Evolutionary conservation across 1,140 invertebrate genomes (phyloP).

Genomic region (Dolichoris vasculosae): DNA sequence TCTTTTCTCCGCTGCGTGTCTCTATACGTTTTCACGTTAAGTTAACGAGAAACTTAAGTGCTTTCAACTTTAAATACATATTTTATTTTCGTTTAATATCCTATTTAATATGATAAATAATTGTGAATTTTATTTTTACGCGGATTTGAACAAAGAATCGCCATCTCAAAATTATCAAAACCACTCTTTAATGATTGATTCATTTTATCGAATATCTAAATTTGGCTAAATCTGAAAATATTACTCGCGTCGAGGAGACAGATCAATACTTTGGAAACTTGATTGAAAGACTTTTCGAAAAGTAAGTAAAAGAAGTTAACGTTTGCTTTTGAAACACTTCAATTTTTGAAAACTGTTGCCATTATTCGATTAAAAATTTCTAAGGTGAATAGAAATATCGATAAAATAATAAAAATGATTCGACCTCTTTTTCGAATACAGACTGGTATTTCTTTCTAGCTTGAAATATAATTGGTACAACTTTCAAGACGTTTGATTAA

Average conservation of each 20-base stretch:
- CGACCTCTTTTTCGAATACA: not conserved
- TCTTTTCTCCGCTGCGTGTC: not conserved
- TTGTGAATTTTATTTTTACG: not conserved
- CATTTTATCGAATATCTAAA: not conserved
- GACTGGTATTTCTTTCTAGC: not conserved
- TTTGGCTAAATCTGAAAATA: not conserved
- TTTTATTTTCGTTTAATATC: not conserved
- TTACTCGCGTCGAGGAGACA: not conserved
- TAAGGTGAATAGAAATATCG: not conserved
- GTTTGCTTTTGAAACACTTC: not conserved
- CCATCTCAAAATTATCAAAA: not conserved
- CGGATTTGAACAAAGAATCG: not conserved
- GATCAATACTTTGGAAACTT: constrained; percentile 2
- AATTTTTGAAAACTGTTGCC: not conserved
- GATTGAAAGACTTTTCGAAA: not conserved
- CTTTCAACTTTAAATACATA: not conserved
- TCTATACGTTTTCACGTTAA: not conserved
- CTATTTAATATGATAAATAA: not conserved
- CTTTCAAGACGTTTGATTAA: too few relatives aligned
- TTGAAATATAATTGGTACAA: too few relatives aligned
- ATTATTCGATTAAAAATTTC: not conserved
- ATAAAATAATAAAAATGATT: not conserved
- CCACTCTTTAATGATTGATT: not conserved
- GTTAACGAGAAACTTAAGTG: not conserved
- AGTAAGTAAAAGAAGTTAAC: not conserved